These are phyloP conservation scores for Actinernus sp. DNA, from an alignment of 92 coral and sea anemone species.

Conservation along the genomic window DNA sequence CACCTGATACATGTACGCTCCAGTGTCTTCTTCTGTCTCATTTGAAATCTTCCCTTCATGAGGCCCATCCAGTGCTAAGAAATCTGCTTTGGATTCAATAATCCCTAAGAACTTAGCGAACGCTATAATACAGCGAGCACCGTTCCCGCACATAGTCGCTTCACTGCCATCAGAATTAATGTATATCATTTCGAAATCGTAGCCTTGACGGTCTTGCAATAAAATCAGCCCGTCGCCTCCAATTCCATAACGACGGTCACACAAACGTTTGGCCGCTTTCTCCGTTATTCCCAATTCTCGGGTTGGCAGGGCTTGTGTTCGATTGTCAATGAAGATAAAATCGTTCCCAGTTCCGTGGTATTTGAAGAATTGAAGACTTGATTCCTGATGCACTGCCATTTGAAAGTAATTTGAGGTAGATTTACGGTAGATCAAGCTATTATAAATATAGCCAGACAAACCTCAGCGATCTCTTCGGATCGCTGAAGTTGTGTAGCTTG, in stretches of 20 bases:
- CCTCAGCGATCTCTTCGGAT: no score
- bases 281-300: no score
- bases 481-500: no score
- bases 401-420: no score
- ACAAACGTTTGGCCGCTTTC: background rate
- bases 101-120: conserved; percentile 3
- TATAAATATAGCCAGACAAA: no score
- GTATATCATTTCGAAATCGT: conserved; percentile 5
- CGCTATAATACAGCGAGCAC: conserved; percentile 5
- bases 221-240: conserved; percentile 9
- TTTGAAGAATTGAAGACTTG: background rate
- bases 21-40: background rate
- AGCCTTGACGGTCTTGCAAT: background rate
- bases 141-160: conserved; percentile 6
- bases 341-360: conserved; percentile 16
- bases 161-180: conserved; percentile 1
- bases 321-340: conserved; percentile 1
- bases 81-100: background rate
- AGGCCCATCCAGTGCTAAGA: background rate
- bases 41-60: conserved; percentile 1
- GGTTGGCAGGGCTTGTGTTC: background rate
- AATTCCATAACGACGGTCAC: conserved; percentile 2
- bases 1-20: background rate
- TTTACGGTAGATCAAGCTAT: no score
- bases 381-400: no score